phyloP scores from a whole-genome alignment of 2,797 vertebrate species.

The Heteromormyrus szaboi region DNA sequence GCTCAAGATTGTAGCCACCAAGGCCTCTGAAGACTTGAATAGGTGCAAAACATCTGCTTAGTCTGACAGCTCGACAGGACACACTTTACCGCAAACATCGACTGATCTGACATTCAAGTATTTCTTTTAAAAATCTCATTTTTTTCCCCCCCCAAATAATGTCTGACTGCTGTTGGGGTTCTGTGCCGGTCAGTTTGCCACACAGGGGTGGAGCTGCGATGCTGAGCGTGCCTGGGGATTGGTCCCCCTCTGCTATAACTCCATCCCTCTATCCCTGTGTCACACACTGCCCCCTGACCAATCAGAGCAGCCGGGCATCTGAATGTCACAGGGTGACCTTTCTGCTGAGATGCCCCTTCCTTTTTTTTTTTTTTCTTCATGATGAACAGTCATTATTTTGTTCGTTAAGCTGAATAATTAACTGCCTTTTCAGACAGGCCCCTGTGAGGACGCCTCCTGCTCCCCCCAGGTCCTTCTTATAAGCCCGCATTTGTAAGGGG shows the following conservation, averaged over 20 bases:
- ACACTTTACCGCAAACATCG: not conserved
- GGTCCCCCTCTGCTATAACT: not conserved
- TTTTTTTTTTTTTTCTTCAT: not conserved
- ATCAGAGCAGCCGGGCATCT: not conserved
- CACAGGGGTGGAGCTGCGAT: not conserved
- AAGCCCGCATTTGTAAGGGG: constrained; percentile 2
- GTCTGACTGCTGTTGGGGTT: not conserved
- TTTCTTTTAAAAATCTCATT: not conserved
- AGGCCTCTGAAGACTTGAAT: not conserved
- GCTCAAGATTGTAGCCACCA: not conserved
- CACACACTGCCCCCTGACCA: not conserved
- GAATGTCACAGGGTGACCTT: constrained; percentile 20
- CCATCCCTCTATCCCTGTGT: not conserved
- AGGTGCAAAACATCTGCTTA: not conserved
- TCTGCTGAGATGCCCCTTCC: not conserved
- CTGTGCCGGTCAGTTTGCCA: not conserved
- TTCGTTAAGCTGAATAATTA: constrained; percentile 24
- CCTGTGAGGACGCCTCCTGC: not conserved
- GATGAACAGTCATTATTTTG: constrained; percentile 19
- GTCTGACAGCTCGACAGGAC: not conserved
- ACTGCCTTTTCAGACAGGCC: constrained; percentile 1
- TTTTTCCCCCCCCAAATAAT: not conserved
- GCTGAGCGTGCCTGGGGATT: not conserved
- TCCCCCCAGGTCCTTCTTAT: not conserved
- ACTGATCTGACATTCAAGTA: not conserved